Evolutionary conservation across 2,888 invertebrate genomes (phyloP).

Genomic region (Apocheima hispidaria): DNA sequence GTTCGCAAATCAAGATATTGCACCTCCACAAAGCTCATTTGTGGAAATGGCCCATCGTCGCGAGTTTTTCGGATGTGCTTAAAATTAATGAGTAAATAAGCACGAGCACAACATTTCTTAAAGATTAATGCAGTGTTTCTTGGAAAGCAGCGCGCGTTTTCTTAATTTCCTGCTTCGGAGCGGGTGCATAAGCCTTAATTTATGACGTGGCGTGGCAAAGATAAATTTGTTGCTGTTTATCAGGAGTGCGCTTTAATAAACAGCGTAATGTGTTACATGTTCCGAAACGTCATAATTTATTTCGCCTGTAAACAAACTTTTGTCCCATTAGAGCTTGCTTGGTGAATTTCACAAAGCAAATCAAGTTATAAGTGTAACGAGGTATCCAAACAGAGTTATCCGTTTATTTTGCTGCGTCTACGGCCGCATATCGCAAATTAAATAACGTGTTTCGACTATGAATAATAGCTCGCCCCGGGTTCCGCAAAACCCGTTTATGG

Average conservation of each 20-base stretch:
- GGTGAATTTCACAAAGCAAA: constrained; percentile 77
- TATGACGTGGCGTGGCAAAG: constrained; percentile 67
- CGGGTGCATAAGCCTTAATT: constrained; percentile 69
- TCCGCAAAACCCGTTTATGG: constrained; percentile 50
- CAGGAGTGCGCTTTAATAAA: constrained; percentile 64
- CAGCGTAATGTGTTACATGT: constrained; percentile 57
- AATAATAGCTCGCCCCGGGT: constrained; percentile 60
- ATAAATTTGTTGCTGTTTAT: constrained; percentile 72
- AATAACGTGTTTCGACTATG: constrained; percentile 77
- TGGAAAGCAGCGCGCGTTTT: constrained; percentile 61
- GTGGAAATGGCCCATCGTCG: constrained; percentile 71
- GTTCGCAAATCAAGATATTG: constrained; percentile 84
- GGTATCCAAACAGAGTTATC: constrained; percentile 69
- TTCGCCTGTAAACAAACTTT: constrained; percentile 70
- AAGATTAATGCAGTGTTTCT: constrained; percentile 63
- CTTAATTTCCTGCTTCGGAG: constrained; percentile 68
- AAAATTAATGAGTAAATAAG: constrained; percentile 52
- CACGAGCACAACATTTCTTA: constrained; percentile 47
- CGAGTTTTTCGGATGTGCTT: constrained; percentile 55
- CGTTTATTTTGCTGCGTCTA: constrained; percentile 75
- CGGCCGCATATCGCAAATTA: constrained; percentile 79
- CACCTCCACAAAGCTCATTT: constrained; percentile 81
- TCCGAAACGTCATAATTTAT: constrained; percentile 66
- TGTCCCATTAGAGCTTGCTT: constrained; percentile 73
- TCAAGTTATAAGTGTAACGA: constrained; percentile 78